Conservation (phyloP, 1,140 invertebrate species). For the Drosophila ercepeae region DNA sequence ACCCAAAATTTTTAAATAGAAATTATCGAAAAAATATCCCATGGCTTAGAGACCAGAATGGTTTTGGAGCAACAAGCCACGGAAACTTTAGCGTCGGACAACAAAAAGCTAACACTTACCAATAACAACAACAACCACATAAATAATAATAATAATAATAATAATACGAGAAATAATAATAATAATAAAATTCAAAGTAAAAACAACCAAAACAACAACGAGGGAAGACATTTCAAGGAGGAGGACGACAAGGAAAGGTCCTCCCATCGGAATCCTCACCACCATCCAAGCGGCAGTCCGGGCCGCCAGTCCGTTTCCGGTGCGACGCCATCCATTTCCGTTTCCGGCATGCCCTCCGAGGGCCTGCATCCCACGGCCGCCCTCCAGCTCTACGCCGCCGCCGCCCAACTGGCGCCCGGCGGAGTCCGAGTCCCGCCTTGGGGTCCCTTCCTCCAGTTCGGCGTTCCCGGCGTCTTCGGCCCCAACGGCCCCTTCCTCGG, state of each 20-base stretch:
- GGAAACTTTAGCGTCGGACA: slow-evolving; percentile 39
- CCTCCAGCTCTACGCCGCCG: slow-evolving; percentile 86
- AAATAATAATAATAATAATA: slow-evolving; percentile 23
- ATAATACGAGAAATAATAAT: slow-evolving; percentile 9
- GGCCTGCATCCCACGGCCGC: slow-evolving; percentile 85
- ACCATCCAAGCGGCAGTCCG: neutral
- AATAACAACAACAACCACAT: slow-evolving; percentile 33
- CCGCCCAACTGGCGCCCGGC: slow-evolving; percentile 85
- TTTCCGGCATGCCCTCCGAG: slow-evolving; percentile 74
- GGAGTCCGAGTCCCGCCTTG: slow-evolving; percentile 85
- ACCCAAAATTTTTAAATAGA: neutral
- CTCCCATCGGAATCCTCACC: neutral
- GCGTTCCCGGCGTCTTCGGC: slow-evolving; percentile 84
- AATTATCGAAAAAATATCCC: slow-evolving; percentile 3
- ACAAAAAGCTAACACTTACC: slow-evolving; percentile 50
- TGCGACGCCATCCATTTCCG: slow-evolving; percentile 4
- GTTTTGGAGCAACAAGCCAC: slow-evolving; percentile 72
- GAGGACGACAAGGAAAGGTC: neutral
- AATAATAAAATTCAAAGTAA: slow-evolving; percentile 10
- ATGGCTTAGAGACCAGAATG: slow-evolving; percentile 69
- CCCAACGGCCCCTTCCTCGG: slow-evolving; percentile 81
- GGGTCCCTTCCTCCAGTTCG: slow-evolving; percentile 85
- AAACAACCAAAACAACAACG: neutral
- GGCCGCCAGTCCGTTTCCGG: slow-evolving; percentile 5
- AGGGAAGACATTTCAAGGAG: neutral